Conservation (phyloP, 2,113 vertebrate genomes). For the Paraplagusia blochii region DNA sequence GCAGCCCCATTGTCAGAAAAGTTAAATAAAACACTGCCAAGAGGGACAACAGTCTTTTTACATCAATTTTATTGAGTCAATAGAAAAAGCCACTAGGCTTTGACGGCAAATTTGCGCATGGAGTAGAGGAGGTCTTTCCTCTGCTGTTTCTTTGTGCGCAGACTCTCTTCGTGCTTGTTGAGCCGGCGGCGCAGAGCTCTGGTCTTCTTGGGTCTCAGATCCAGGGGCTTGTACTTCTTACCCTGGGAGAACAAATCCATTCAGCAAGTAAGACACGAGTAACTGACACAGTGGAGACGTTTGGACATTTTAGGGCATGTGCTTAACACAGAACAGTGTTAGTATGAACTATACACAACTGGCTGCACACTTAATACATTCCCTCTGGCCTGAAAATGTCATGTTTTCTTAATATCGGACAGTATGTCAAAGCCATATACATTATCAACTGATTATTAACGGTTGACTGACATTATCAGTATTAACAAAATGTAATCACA, state of each 20-base stretch:
- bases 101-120: slow-evolving; percentile 89
- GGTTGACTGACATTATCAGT: no score
- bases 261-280: not conserved
- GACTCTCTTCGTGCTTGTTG: slow-evolving; percentile 88
- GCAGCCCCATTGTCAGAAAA: no score
- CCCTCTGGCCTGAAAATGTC: no score
- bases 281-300: no score
- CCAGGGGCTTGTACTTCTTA: slow-evolving; percentile 97
- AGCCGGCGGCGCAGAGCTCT: slow-evolving; percentile 90
- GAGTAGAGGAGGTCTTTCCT: slow-evolving; percentile 90
- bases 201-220: slow-evolving; percentile 97
- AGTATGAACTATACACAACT: no score
- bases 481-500: no score
- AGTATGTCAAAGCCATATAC: no score
- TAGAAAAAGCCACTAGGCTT: slow-evolving; percentile 80
- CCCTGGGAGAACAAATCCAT: slow-evolving; percentile 71
- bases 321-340: no score
- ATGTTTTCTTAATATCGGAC: no score
- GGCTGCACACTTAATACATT: no score
- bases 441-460: no score
- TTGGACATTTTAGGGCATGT: no score
- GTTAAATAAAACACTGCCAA: not conserved
- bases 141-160: slow-evolving; percentile 96
- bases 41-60: slow-evolving; percentile 12
- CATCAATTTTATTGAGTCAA: slow-evolving; percentile 72